These are phyloP conservation scores for Cebus imitator DNA, from an alignment of 2,113 vertebrate genomes.

Conservation along the genomic window DNA sequence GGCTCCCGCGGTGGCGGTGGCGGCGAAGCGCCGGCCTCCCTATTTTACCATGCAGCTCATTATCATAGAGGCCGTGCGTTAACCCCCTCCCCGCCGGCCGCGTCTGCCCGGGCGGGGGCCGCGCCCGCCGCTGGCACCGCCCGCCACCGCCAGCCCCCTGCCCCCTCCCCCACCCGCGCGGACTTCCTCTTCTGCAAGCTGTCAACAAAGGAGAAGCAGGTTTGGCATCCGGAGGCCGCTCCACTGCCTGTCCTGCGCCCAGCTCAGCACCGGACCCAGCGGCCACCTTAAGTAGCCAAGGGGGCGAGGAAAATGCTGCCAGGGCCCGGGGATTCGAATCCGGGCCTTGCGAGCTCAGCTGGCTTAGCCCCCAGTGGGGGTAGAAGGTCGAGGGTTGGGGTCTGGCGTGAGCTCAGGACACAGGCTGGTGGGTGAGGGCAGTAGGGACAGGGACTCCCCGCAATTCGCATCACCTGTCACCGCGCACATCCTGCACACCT, in stretches of 20 bases:
- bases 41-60: conserved; percentile 77
- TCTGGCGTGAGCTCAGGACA: background rate
- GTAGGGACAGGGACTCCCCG: background rate
- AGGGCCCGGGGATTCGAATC: background rate
- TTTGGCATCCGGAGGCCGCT: background rate
- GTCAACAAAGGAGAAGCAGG: conserved; percentile 52
- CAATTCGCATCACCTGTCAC: conserved; percentile 12
- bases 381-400: background rate
- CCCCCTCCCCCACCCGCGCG: background rate
- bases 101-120: conserved; percentile 10
- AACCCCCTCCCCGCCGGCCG: conserved; percentile 74
- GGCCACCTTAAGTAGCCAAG: conserved; percentile 11
- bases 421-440: background rate
- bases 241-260: background rate
- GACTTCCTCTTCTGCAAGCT: conserved; percentile 33
- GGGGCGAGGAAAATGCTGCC: background rate
- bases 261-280: background rate
- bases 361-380: background rate
- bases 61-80: conserved; percentile 81
- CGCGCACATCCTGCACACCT: background rate
- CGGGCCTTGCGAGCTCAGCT: background rate
- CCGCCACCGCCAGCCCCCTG: background rate
- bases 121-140: conserved; percentile 47
- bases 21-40: conserved; percentile 76
- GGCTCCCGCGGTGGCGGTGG: conserved; percentile 46